Evolutionary conservation across 2,113 vertebrate species (phyloP).

Genomic region (Paedocypris sp.): DNA sequence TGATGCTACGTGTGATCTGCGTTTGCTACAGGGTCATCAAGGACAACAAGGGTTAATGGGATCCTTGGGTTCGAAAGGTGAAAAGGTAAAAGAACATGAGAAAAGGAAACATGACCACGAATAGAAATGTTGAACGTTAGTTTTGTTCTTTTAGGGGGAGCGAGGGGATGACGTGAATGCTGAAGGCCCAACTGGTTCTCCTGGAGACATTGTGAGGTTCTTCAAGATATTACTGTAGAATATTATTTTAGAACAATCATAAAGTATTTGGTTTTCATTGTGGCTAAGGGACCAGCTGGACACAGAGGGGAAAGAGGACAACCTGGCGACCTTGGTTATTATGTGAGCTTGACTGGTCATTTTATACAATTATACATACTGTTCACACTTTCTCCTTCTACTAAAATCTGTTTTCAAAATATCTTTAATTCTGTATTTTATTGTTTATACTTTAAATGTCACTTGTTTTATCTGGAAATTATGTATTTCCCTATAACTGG

Average conservation of each 20-base stretch:
- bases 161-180: conserved; percentile 81
- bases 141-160: conserved; percentile 68
- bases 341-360: conserved; percentile 64
- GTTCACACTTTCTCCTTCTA: neutral
- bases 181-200: conserved; percentile 78
- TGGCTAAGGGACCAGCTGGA: conserved; percentile 71
- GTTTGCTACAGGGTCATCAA: conserved; percentile 69
- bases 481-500: too few species aligned
- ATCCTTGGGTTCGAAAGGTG: conserved; percentile 78
- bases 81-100: conserved; percentile 70
- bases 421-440: too few species aligned
- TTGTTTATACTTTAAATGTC: neutral
- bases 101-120: conserved; percentile 15
- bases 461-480: too few species aligned
- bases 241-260: neutral
- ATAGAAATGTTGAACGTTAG: neutral
- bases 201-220: conserved; percentile 86
- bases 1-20: too few species aligned
- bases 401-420: too few species aligned
- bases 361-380: neutral
- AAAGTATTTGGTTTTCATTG: conserved; percentile 19
- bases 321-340: conserved; percentile 77
- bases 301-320: conserved; percentile 78
- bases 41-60: conserved; percentile 74
- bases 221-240: conserved; percentile 5